Conservation (phyloP, 2,113 vertebrate genomes). For the Eublepharis macularius region DNA sequence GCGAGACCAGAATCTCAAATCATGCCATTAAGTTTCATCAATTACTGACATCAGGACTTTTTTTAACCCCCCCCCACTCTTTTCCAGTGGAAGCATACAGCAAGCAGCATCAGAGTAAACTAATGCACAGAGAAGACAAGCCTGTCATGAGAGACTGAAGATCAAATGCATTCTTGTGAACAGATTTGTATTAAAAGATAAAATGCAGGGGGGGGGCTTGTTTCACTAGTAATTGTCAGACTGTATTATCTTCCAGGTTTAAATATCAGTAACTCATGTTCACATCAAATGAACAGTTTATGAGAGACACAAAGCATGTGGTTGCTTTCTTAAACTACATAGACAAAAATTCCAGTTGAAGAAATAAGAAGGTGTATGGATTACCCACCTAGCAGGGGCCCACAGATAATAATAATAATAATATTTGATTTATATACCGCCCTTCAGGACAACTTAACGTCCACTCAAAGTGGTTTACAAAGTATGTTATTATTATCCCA, state of each 20-base stretch:
- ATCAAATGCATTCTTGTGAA: conserved; percentile 12
- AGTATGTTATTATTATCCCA: too few relatives aligned
- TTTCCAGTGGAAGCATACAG: neutral
- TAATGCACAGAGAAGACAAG: accelerated
- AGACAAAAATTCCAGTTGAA: neutral
- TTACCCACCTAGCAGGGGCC: too few relatives aligned
- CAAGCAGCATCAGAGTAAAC: neutral
- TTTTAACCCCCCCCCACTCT: neutral
- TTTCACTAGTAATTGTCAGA: neutral
- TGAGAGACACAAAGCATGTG: neutral
- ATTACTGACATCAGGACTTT: neutral
- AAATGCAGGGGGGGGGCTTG: neutral
- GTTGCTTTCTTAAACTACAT: neutral
- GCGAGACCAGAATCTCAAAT: neutral
- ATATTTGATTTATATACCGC: too few relatives aligned
- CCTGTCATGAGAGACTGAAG: neutral
- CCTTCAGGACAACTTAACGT: too few relatives aligned
- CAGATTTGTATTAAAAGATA: neutral
- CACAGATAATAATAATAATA: too few relatives aligned
- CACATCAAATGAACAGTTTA: neutral
- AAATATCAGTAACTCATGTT: neutral
- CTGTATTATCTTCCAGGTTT: neutral
- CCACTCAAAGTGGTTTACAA: too few relatives aligned
- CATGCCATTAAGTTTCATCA: neutral
- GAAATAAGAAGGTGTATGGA: neutral